Base-by-base conservation (phyloP, 1,140 invertebrate species). In the Rhopalosiphum maidis region DNA sequence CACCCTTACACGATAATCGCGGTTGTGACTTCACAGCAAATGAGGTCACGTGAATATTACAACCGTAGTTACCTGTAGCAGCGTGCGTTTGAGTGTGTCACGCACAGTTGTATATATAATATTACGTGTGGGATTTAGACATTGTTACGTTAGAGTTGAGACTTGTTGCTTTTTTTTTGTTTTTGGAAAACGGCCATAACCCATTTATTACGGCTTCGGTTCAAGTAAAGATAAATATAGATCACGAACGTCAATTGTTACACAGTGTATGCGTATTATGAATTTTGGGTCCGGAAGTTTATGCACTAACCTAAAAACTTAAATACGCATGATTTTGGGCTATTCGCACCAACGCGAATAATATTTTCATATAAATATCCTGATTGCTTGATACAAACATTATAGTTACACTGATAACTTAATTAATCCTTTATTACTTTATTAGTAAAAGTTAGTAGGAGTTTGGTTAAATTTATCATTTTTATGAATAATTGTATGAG, bases 121-220 rank as follows among this genome's bases (percentile, higher is more conserved):
- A 77, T 77, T 77, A 83, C 82, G 37, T 83, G 82, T 83, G 82
- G 82, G 82, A 41, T 83, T 83, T 23, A 83, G n/a, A 37, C 22
- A 35, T 41, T 41, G 82, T 41, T 23, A 37, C 37, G 35, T 41
- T 41, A 4, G 60, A 68, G 30, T 83, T 23, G 37, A 85, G 23
- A 86, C 37, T 30, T 86, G 41, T 43, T 41, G 83, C 23, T 86
- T 43, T 86, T 86, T 41, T 86, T 86, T 86, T 86, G 25, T 86
- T 86, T 41, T 86, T 86, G 83, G 41, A 86, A 86, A 86, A 43
- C 23, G 22, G 83, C 83, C 83, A 43, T 86, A 86, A 86, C 83
- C 22, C 41, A 43, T 86, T 86, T 43, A 41, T 43, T 43, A 86
- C 25, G 41, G 23, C 37, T 86, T 41, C 46, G 25, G 22, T 86